Conservation (phyloP, 2,888 invertebrate species). For the Megamerina dolium region DNA sequence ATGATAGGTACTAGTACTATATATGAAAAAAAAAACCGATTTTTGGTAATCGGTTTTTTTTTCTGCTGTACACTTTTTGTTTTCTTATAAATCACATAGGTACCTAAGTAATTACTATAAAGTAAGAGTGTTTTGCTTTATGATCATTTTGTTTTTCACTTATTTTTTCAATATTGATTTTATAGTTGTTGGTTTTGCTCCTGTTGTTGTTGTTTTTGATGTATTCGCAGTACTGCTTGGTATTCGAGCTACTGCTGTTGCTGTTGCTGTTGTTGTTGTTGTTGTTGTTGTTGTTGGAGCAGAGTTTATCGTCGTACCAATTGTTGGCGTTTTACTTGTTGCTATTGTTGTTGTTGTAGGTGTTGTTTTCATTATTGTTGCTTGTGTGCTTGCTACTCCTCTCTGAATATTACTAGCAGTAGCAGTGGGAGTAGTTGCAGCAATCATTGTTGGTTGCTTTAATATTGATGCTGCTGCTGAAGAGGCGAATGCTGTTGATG, state of each 20-base stretch:
- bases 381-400: constrained; percentile 7
- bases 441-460: not conserved
- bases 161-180: too few relatives aligned
- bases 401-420: too few relatives aligned
- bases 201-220: constrained; percentile 1
- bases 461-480: constrained; percentile 1
- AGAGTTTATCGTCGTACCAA: constrained; percentile 1
- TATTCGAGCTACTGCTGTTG: constrained; percentile 2
- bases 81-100: too few relatives aligned
- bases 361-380: constrained; percentile 5
- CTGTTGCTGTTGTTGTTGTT: constrained; percentile 1
- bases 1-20: too few relatives aligned
- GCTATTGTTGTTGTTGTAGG: constrained; percentile 3
- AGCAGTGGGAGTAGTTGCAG: constrained; percentile 1
- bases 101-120: too few relatives aligned
- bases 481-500: not conserved
- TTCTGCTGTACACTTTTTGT: too few relatives aligned
- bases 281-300: constrained; percentile 1
- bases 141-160: too few relatives aligned
- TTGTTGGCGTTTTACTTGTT: constrained; percentile 1
- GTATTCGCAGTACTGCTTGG: not conserved
- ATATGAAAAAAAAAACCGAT: too few relatives aligned
- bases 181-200: not conserved
- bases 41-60: too few relatives aligned
- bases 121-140: too few relatives aligned